Evolutionary conservation across 2,113 vertebrate species (phyloP).

Genomic region (Oophaga pumilio): DNA sequence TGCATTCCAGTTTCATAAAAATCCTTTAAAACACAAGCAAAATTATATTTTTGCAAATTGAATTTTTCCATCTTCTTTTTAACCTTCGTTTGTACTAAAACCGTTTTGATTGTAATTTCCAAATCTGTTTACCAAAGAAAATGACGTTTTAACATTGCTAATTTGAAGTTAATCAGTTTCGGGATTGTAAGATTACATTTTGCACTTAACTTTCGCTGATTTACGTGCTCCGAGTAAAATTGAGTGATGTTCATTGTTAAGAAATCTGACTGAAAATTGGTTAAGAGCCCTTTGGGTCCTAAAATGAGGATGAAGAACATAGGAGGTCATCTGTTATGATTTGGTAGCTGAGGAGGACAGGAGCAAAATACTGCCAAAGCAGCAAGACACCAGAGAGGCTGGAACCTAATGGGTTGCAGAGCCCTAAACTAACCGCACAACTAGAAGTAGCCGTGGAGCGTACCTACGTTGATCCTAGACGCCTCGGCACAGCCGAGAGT

Average conservation of each 20-base stretch:
- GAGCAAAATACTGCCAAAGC: too few relatives aligned
- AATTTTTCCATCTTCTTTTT: neutral
- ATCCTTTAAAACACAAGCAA: neutral
- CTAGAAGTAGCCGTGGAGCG: too few relatives aligned
- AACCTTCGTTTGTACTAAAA: conserved; percentile 31
- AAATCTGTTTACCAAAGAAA: neutral
- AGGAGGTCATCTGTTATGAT: too few relatives aligned
- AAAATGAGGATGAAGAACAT: neutral
- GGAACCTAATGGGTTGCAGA: too few relatives aligned
- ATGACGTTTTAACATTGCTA: conserved; percentile 33
- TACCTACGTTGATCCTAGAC: too few relatives aligned
- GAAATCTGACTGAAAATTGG: conserved; percentile 48
- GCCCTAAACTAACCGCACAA: too few relatives aligned
- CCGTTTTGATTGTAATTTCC: conserved; percentile 25
- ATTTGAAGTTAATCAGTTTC: conserved; percentile 50
- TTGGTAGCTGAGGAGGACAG: too few relatives aligned
- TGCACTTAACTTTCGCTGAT: conserved; percentile 8
- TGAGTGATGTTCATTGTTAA: conserved; percentile 42
- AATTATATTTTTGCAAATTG: neutral
- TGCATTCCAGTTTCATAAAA: neutral
- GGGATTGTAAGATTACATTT: conserved; percentile 4
- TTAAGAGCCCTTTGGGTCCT: neutral
- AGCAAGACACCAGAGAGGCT: too few relatives aligned
- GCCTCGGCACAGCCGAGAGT: too few relatives aligned
- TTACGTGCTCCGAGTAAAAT: conserved; percentile 3